A percentile compares a stretch with the other conserved stretches of the same genome.
These are phyloP conservation scores for Nephrotoma guestfalica DNA, from an alignment of 2,888 invertebrate species.

Conservation along the genomic window DNA sequence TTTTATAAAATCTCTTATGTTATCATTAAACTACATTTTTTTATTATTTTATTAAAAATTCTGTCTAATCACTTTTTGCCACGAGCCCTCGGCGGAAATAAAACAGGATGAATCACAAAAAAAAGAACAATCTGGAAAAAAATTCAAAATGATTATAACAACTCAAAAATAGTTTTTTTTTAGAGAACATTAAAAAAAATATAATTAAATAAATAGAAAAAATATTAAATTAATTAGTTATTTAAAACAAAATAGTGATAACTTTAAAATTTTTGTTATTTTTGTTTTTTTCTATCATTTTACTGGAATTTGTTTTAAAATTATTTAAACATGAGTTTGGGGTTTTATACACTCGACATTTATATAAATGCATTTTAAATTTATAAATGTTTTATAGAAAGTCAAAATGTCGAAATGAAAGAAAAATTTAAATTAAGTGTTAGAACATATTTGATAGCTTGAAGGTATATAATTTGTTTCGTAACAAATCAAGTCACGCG, in stretches of 20 bases:
- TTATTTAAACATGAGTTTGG: background rate
- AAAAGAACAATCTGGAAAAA: background rate
- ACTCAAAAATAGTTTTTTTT: background rate
- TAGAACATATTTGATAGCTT: background rate
- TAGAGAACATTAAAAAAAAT: background rate
- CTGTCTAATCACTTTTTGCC: slow-evolving; percentile 6
- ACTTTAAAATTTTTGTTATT: background rate
- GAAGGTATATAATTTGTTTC: background rate
- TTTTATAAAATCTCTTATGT: background rate
- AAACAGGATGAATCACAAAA: slow-evolving; percentile 6
- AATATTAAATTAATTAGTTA: background rate
- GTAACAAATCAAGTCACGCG: background rate
- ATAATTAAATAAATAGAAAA: background rate
- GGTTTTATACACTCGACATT: background rate
- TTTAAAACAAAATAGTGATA: background rate
- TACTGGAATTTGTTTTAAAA: background rate
- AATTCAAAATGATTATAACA: background rate
- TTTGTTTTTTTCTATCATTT: background rate
- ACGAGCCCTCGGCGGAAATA: slow-evolving; percentile 5
- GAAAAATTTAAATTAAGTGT: background rate
- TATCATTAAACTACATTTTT: background rate
- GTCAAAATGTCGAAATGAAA: background rate
- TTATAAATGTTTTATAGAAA: background rate
- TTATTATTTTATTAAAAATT: background rate
- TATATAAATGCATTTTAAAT: background rate